Evolutionary conservation across 2,888 invertebrate species (phyloP).

Genomic region (Trissoscelio sp.): DNA sequence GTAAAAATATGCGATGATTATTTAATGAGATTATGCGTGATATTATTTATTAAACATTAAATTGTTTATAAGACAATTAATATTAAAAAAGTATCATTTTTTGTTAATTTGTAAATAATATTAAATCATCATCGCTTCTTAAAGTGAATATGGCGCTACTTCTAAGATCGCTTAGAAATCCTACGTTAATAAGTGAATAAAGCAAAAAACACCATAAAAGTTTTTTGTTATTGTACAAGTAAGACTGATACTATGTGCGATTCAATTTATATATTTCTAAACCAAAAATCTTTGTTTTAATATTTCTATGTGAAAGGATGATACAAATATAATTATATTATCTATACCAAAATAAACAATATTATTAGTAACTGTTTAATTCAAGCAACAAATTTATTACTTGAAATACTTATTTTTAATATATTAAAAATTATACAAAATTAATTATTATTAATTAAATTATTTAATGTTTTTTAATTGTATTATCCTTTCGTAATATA

Average conservation of each 20-base stretch:
- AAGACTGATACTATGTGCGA: conserved; percentile 52
- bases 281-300: conserved; percentile 38
- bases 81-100: not conserved
- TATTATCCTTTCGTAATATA: not conserved
- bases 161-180: conserved; percentile 9
- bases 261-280: conserved; percentile 42
- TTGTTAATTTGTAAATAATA: conserved; percentile 6
- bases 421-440: too few species aligned
- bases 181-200: conserved; percentile 17
- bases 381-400: too few species aligned
- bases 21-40: conserved; percentile 24
- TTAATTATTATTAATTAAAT: too few species aligned
- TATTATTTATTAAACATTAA: conserved; percentile 8
- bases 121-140: conserved; percentile 33
- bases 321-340: too few species aligned
- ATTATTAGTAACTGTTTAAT: too few species aligned
- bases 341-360: too few species aligned
- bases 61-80: not conserved
- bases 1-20: conserved; percentile 18
- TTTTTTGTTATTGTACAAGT: conserved; percentile 43
- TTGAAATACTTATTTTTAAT: too few species aligned
- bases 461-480: not conserved
- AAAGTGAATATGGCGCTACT: conserved; percentile 8
- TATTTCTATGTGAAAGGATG: conserved; percentile 15
- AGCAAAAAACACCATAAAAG: conserved; percentile 27